Conservation (phyloP, 1,140 invertebrate species). For the Micrasema longulum region DNA sequence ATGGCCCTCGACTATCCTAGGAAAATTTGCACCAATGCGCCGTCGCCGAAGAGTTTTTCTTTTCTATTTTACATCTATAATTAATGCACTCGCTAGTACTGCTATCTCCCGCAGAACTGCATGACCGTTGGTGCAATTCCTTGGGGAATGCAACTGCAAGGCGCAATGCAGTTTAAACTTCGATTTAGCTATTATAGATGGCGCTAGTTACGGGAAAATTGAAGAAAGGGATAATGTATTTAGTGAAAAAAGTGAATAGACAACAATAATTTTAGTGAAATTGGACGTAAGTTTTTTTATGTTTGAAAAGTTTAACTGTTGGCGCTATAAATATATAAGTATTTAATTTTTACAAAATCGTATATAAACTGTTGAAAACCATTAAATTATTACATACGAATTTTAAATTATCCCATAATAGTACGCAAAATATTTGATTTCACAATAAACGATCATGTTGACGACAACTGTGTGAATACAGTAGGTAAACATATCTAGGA, state of each 20-base stretch:
- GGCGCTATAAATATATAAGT: conserved; percentile 2
- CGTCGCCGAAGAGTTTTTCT: conserved; percentile 14
- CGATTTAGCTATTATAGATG: not conserved
- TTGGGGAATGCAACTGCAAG: not conserved
- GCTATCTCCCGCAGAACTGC: conserved; percentile 19
- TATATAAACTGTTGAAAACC: no score
- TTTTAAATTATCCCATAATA: no score
- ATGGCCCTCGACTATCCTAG: conserved; percentile 8
- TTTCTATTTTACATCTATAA: conserved; percentile 30
- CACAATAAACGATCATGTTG: no score
- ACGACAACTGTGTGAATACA: no score
- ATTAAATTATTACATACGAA: no score
- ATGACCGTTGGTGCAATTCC: not conserved
- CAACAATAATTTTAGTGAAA: no score
- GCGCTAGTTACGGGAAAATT: not conserved
- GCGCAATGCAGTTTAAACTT: not conserved
- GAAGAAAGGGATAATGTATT: no score
- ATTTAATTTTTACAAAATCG: no score
- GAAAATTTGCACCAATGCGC: conserved; percentile 34
- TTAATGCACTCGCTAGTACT: not conserved
- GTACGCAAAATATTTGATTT: no score
- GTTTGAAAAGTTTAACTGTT: not conserved
- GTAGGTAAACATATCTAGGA: no score
- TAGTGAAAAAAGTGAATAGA: no score
- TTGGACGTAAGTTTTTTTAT: not conserved